Evolutionary conservation across 2,113 vertebrate genomes (phyloP).

Genomic region (Murina feae): DNA sequence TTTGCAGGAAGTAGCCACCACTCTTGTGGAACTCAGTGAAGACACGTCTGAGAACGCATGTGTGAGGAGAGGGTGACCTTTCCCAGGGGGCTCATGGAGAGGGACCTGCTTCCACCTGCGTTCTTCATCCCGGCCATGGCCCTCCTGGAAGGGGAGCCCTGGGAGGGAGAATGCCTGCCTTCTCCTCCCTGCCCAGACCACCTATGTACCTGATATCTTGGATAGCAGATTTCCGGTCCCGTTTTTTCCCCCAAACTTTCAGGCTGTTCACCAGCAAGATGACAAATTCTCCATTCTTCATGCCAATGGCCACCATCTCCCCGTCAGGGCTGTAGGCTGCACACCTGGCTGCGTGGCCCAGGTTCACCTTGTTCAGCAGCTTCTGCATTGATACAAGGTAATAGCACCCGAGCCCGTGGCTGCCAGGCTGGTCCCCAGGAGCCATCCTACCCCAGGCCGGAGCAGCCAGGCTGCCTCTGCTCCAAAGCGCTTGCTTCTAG

Average conservation of each 20-base stretch:
- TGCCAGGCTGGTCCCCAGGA: not conserved
- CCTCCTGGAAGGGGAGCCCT: not conserved
- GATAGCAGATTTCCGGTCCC: slow-evolving; percentile 94
- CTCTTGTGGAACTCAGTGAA: not conserved
- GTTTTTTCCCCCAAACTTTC: slow-evolving; percentile 96
- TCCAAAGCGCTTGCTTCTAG: not conserved
- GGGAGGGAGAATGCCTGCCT: not conserved
- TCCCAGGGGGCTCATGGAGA: not conserved
- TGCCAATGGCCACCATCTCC: slow-evolving; percentile 95
- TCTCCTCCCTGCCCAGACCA: not conserved
- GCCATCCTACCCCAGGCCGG: not conserved
- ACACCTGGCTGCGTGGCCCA: slow-evolving; percentile 92
- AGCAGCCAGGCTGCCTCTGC: not conserved
- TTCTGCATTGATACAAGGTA: slow-evolving; percentile 83
- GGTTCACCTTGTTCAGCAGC: slow-evolving; percentile 93
- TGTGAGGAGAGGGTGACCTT: not conserved
- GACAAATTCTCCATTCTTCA: slow-evolving; percentile 97
- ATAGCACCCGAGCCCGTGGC: not conserved
- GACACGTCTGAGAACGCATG: not conserved
- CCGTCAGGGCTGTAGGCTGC: slow-evolving; percentile 92
- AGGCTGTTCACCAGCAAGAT: slow-evolving; percentile 93
- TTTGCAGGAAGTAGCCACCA: not conserved
- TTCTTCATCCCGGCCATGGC: not conserved
- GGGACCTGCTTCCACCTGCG: not conserved
- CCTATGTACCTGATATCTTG: slow-evolving; percentile 91